Percentiles rank a stretch among this genome's conserved stretches.
phyloP scores from a whole-genome alignment of 2,113 vertebrate genomes.

The Pantherophis guttatus region DNA sequence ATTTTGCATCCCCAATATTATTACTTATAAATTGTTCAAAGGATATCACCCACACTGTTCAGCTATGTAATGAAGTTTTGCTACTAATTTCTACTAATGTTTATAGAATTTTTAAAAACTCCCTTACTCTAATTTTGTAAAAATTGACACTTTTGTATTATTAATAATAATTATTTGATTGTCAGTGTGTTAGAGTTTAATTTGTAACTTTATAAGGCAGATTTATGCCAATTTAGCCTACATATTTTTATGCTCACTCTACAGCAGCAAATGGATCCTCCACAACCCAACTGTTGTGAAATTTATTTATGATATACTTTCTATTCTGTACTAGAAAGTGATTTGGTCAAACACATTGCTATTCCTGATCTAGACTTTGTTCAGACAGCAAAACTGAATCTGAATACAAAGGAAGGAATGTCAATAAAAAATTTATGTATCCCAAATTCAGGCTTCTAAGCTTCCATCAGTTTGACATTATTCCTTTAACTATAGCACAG shows the following conservation, averaged over 20 bases:
- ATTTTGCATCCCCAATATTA: background rate
- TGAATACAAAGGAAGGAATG: background rate
- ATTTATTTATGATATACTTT: background rate
- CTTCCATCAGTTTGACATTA: constrained; percentile 6
- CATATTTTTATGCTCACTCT: background rate
- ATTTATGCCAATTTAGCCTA: background rate
- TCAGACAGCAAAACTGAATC: background rate
- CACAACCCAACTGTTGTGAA: background rate
- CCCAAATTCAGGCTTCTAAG: constrained; percentile 13
- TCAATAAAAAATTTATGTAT: background rate
- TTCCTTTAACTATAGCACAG: background rate
- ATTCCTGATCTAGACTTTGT: background rate
- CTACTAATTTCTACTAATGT: background rate
- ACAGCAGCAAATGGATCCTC: background rate
- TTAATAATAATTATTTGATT: background rate
- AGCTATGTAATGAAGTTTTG: background rate
- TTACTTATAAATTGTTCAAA: background rate
- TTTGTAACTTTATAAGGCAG: background rate
- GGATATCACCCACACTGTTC: background rate
- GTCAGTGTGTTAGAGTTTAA: background rate
- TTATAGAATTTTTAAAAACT: background rate
- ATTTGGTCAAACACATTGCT: background rate
- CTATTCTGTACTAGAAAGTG: background rate
- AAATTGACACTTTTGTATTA: background rate
- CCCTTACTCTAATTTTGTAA: background rate